Percentiles rank a stretch among this genome's conserved stretches.
These are phyloP conservation scores for Drosophila orosa DNA, from an alignment of 1,140 invertebrate genomes.

Conservation along the genomic window DNA sequence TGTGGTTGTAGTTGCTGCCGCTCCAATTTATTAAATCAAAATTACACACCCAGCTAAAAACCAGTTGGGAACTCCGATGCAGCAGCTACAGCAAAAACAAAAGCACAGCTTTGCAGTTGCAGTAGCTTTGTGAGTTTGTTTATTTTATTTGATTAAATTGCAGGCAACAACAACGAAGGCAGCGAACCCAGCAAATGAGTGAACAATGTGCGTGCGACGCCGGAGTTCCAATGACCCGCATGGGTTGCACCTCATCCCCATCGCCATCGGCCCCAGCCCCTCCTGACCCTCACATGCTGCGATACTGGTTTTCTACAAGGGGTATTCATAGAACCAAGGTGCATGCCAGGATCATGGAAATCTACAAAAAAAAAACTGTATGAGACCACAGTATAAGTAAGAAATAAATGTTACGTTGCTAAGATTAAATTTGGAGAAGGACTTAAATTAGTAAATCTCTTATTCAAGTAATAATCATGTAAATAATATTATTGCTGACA, in stretches of 20 bases:
- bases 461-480: too few species aligned
- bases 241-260: constrained; percentile 29
- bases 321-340: constrained; percentile 5
- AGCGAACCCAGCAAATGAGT: constrained; percentile 41
- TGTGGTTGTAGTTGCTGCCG: constrained; percentile 25
- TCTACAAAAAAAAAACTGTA: too few species aligned
- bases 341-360: constrained; percentile 12
- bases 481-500: not conserved
- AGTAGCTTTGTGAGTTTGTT: constrained; percentile 52
- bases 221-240: constrained; percentile 79
- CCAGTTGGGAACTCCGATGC: constrained; percentile 54
- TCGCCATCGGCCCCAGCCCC: constrained; percentile 4
- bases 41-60: constrained; percentile 58
- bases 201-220: constrained; percentile 76
- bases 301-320: constrained; percentile 43
- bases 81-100: constrained; percentile 48
- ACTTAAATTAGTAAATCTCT: not conserved
- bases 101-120: constrained; percentile 47
- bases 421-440: not conserved
- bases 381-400: too few species aligned
- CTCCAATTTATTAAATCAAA: constrained; percentile 77
- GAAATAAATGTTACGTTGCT: not conserved
- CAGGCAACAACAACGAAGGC: constrained; percentile 34
- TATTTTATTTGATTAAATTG: constrained; percentile 78
- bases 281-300: not conserved